These are phyloP conservation scores for Emydura subglobosa DNA, from an alignment of 2,113 vertebrate species.

Conservation along the genomic window DNA sequence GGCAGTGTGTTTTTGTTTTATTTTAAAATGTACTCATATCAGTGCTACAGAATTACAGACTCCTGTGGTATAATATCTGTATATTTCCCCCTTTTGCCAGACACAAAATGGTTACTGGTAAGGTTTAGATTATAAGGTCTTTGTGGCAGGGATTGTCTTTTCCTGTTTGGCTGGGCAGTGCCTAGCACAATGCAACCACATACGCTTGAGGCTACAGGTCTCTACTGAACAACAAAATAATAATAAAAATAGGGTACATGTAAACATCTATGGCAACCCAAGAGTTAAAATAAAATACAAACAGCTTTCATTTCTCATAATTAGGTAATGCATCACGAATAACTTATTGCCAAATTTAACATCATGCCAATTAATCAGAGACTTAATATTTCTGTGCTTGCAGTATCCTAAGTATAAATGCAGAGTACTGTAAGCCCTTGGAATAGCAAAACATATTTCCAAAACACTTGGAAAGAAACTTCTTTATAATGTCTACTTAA, in stretches of 20 bases:
- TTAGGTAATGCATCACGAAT: not conserved
- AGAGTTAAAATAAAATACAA: not conserved
- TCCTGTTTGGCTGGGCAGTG: not conserved
- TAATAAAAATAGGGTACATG: not conserved
- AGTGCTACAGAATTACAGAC: not conserved
- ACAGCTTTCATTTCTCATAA: not conserved
- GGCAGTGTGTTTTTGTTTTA: too few relatives aligned
- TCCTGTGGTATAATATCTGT: not conserved
- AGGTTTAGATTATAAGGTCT: not conserved
- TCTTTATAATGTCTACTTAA: not conserved
- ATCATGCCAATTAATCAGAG: not conserved
- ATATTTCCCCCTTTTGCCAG: not conserved
- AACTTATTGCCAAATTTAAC: not conserved
- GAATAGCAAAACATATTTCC: not conserved
- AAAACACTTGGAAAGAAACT: fast-evolving
- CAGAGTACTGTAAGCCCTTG: not conserved
- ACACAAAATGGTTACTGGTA: not conserved
- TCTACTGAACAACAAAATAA: too few relatives aligned
- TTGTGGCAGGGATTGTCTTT: not conserved
- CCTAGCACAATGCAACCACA: not conserved
- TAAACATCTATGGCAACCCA: not conserved
- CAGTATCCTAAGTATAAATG: not conserved
- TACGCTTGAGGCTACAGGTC: not conserved
- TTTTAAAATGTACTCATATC: not conserved
- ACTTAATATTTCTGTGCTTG: not conserved